Evolutionary conservation across 2,888 invertebrate species (phyloP).

Genomic region (Drosophila paramelanica): DNA sequence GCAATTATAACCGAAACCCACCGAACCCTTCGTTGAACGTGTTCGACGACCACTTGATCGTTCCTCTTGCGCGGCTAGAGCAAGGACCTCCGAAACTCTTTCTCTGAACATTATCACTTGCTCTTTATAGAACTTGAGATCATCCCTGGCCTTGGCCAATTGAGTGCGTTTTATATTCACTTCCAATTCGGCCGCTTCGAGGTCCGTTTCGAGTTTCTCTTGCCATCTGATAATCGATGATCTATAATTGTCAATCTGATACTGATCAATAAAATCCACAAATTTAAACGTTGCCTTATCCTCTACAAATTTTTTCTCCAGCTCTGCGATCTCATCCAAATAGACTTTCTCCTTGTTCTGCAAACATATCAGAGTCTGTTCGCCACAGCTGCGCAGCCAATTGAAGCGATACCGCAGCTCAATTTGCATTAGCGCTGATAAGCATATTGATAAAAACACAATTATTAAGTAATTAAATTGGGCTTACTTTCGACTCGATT

Average conservation of each 20-base stretch:
- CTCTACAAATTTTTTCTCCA: not conserved
- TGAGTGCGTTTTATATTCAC: constrained; percentile 15
- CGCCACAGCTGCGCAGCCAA: constrained; percentile 47
- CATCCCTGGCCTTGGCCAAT: constrained; percentile 41
- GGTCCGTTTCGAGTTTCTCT: constrained; percentile 37
- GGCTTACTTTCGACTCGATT: constrained; percentile 1
- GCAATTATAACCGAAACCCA: not conserved
- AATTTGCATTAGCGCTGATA: constrained; percentile 40
- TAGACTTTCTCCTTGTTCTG: constrained; percentile 22
- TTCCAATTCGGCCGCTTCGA: constrained; percentile 45
- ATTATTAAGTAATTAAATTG: not conserved
- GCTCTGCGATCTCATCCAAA: constrained; percentile 15
- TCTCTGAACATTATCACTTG: constrained; percentile 41
- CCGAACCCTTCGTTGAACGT: not conserved
- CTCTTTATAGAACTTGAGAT: constrained; percentile 27
- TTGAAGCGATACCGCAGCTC: constrained; percentile 52
- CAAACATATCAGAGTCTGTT: constrained; percentile 34
- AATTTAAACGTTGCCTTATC: constrained; percentile 5
- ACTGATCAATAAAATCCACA: constrained; percentile 14
- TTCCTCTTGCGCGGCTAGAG: constrained; percentile 16
- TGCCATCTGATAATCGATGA: constrained; percentile 40
- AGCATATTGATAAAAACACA: not conserved
- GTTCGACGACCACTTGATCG: not conserved
- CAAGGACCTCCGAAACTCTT: constrained; percentile 28
- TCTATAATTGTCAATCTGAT: constrained; percentile 15